A percentile compares a stretch with the other conserved stretches of the same genome.
Evolutionary conservation across 2,888 invertebrate genomes (phyloP).

Genomic region (Philaethria dido): DNA sequence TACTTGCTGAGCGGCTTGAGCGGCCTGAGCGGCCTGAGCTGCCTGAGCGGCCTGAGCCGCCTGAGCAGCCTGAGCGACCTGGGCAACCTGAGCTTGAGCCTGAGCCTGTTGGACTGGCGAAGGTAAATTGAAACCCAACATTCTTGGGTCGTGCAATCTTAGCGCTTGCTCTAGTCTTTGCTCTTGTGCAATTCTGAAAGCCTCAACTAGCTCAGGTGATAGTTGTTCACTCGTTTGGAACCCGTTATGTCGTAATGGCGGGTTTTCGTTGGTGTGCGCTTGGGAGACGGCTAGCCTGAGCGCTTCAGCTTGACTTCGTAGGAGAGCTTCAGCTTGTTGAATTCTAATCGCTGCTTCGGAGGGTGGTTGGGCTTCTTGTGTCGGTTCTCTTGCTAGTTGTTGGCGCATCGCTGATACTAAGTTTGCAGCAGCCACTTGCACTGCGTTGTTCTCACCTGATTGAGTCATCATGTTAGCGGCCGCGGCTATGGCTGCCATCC

Average conservation of each 20-base stretch:
- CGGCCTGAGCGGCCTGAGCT: slow-evolving; percentile 58
- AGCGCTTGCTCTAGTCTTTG: slow-evolving; percentile 93
- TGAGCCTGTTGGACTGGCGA: slow-evolving; percentile 71
- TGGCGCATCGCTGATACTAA: slow-evolving; percentile 91
- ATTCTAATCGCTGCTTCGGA: slow-evolving; percentile 89
- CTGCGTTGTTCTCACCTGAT: slow-evolving; percentile 85
- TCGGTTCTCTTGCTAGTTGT: slow-evolving; percentile 79
- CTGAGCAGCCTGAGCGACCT: slow-evolving; percentile 61
- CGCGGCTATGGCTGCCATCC: slow-evolving; percentile 89
- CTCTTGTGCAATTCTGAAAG: slow-evolving; percentile 88
- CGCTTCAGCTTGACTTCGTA: slow-evolving; percentile 94
- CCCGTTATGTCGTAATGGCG: slow-evolving; percentile 76
- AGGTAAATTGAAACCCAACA: slow-evolving; percentile 89
- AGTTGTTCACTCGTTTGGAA: slow-evolving; percentile 80
- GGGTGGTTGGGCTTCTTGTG: slow-evolving; percentile 85
- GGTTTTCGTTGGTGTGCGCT: slow-evolving; percentile 77
- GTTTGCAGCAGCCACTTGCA: slow-evolving; percentile 89
- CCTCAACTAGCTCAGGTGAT: slow-evolving; percentile 88
- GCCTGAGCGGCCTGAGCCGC: slow-evolving; percentile 57
- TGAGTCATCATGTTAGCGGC: slow-evolving; percentile 86
- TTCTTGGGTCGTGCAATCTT: slow-evolving; percentile 91
- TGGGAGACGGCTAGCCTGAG: slow-evolving; percentile 91
- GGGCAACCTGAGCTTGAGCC: slow-evolving; percentile 60
- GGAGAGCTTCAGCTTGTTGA: slow-evolving; percentile 91
- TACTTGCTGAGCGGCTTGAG: slow-evolving; percentile 59